Base-by-base conservation (phyloP, 30 jellyfish, hydroid and myxozoan species). In the Cassiopea xamachana region DNA sequence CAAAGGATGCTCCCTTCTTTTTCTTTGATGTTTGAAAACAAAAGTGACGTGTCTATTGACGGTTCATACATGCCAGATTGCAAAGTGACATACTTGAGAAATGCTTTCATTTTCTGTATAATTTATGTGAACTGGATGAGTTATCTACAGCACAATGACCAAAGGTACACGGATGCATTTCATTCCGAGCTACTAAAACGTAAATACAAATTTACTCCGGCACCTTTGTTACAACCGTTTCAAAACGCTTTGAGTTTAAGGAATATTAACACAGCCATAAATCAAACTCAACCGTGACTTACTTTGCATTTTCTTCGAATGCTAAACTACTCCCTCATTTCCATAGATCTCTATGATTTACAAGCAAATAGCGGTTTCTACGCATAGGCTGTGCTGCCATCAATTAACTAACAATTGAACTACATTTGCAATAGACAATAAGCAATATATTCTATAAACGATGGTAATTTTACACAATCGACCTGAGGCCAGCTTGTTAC, bases 401-500 rank as follows among this genome's bases (percentile, higher is more conserved):
- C 64, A 55, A 3, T 55, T 55, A 55, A 55, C 64, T 55, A 10
- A 55, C 10, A 10, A 55, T 55, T 55, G 12, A 55, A 6, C 12
- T 55, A 3, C 10, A 10, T 10, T 55, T 55, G 12, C 64, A 3
- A 0, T 10, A 55, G 64, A 55, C 64, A 55, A 55, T 10, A 3
- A 55, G 12, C 64, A 55, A 55, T 55, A 55, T 10, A 55, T 55
- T 3, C 12, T 10, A 55, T 55, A 10, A 3, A 55, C 39, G 39
- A 27, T 68, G 13, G 46, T 68, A 68, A 14, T 16, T 68, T 47
- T 59, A 47, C 59, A 58, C 14, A 73, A 15, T 60, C 80, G 47
- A 82, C 79, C 58, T 58, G 82, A 82, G 90, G 90, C 90, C 75
- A 64, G 59, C 90, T 61, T 82, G 90, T 82, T 82, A 64, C 90